These are phyloP conservation scores for Pharmacophagus antenor DNA, from an alignment of 2,888 invertebrate genomes.

Conservation along the genomic window DNA sequence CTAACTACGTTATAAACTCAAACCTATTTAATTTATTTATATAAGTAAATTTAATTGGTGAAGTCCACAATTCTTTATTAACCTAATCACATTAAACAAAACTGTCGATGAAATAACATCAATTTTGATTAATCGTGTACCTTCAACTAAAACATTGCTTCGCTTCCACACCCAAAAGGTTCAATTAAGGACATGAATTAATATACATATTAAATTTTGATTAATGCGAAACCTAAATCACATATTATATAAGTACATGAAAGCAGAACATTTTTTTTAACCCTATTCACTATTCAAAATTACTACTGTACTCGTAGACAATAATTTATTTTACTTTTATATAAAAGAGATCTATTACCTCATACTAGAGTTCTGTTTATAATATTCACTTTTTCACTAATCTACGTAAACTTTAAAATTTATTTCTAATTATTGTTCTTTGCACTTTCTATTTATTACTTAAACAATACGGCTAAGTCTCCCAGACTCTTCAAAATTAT, in stretches of 20 bases:
- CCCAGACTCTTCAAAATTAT: too few species aligned
- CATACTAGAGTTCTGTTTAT: too few species aligned
- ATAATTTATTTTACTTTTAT: too few species aligned
- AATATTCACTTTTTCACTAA: too few species aligned
- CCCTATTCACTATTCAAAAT: neutral
- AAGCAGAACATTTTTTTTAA: neutral
- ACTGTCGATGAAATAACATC: neutral
- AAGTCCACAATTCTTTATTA: neutral
- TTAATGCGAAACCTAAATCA: neutral
- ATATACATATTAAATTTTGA: neutral
- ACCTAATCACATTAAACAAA: neutral
- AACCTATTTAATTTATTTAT: too few species aligned
- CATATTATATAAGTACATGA: neutral
- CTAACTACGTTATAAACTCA: too few species aligned
- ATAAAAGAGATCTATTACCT: too few species aligned
- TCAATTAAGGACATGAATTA: neutral
- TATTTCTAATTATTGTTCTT: too few species aligned
- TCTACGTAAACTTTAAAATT: too few species aligned
- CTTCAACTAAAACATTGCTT: conserved; percentile 1
- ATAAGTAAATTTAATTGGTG: neutral
- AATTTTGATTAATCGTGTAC: conserved; percentile 4
- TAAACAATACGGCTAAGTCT: too few species aligned
- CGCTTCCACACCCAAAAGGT: neutral
- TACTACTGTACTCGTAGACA: too few species aligned
- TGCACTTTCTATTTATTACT: too few species aligned